Conservation (phyloP, 2,113 vertebrate species). For the Poeciliopsis occidentalis region DNA sequence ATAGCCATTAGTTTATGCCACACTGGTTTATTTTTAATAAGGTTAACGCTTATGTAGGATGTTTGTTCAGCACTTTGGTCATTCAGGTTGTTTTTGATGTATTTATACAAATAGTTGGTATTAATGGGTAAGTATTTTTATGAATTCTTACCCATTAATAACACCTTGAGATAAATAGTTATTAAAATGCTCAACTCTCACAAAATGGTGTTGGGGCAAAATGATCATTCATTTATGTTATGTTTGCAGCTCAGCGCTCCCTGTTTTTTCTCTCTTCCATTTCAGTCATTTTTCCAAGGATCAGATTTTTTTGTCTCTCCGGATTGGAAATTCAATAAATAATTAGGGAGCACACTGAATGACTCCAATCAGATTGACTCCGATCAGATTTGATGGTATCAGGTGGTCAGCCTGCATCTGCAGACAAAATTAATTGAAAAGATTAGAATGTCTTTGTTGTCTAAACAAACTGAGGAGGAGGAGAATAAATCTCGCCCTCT, state of each 20-base stretch:
- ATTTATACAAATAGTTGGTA: no score
- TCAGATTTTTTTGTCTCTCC: constrained; percentile 22
- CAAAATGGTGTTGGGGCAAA: no score
- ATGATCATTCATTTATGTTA: not conserved
- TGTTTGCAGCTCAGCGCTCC: constrained; percentile 14
- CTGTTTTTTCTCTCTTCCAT: constrained; percentile 42
- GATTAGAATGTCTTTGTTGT: constrained; percentile 65
- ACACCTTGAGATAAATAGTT: no score
- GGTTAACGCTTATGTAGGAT: no score
- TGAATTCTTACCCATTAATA: no score
- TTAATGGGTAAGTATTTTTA: no score
- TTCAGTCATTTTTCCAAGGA: constrained; percentile 46
- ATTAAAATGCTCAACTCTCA: no score
- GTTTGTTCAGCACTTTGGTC: no score
- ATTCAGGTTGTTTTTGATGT: no score
- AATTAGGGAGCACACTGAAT: constrained; percentile 65
- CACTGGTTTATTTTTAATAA: no score
- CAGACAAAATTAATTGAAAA: constrained; percentile 66
- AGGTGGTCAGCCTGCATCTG: constrained; percentile 50
- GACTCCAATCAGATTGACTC: no score
- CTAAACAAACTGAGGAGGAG: constrained; percentile 35
- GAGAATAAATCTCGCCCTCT: constrained; percentile 25
- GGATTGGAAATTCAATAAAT: constrained; percentile 64
- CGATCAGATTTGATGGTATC: constrained; percentile 66
- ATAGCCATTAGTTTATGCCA: no score